These are phyloP conservation scores for Ramazzottius varieornatus DNA, from an alignment of 2,888 invertebrate species.

Conservation along the genomic window DNA sequence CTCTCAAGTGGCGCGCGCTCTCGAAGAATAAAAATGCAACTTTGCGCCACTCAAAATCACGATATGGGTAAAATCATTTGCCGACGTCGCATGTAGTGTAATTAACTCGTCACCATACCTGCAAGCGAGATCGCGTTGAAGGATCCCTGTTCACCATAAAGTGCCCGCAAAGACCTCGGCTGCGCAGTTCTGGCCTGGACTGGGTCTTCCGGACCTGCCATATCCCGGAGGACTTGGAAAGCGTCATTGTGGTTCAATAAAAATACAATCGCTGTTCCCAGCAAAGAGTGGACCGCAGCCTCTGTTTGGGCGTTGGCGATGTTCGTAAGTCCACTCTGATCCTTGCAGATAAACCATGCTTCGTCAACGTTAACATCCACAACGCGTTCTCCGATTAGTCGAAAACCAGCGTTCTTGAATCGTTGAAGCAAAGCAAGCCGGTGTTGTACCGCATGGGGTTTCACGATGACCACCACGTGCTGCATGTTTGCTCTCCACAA, in stretches of 20 bases:
- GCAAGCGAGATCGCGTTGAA: not conserved
- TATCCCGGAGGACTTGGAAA: not conserved
- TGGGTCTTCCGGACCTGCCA: not conserved
- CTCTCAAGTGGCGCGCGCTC: no score
- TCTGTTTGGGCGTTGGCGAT: not conserved
- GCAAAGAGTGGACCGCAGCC: not conserved
- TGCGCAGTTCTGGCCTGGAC: not conserved
- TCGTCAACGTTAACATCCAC: not conserved
- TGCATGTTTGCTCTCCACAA: not conserved
- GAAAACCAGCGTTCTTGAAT: not conserved
- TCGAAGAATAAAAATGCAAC: no score
- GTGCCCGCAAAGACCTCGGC: not conserved
- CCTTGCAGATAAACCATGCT: not conserved
- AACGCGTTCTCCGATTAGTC: not conserved
- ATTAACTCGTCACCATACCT: not conserved
- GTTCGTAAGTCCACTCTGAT: not conserved
- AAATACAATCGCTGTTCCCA: not conserved
- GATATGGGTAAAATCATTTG: no score
- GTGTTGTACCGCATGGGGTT: not conserved
- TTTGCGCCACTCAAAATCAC: no score
- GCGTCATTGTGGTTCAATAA: not conserved
- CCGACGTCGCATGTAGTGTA: no score
- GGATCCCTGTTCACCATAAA: not conserved
- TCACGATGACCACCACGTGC: not conserved
- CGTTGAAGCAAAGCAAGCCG: not conserved